Conservation (phyloP, 2,113 vertebrate species). For the Pavo muticus region DNA sequence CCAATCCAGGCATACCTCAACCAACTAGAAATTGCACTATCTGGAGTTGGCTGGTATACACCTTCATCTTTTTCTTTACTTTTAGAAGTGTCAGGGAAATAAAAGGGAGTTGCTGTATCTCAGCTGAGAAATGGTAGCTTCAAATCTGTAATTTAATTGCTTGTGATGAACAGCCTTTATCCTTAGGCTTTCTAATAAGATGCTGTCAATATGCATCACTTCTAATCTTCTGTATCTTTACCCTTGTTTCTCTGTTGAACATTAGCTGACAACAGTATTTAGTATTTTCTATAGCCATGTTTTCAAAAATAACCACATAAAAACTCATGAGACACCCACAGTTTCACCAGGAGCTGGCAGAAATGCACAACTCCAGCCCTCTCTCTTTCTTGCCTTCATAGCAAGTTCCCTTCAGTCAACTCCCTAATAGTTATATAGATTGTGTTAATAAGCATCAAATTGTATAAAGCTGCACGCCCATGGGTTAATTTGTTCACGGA, state of each 20-base stretch:
- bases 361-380: not conserved
- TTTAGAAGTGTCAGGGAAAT: not conserved
- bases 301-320: not conserved
- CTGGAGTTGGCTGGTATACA: not conserved
- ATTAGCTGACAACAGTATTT: not conserved
- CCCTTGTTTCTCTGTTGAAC: not conserved
- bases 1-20: not conserved
- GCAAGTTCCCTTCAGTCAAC: not conserved
- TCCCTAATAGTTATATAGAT: not conserved
- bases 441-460: not conserved
- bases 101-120: not conserved
- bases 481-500: slow-evolving; percentile 1
- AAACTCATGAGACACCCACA: not conserved
- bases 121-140: not conserved
- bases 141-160: slow-evolving; percentile 4
- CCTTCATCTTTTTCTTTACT: not conserved
- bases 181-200: not conserved
- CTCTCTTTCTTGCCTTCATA: slow-evolving; percentile 4
- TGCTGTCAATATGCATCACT: not conserved
- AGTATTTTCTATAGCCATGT: not conserved
- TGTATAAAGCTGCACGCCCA: not conserved
- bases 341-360: not conserved
- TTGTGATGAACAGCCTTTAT: slow-evolving; percentile 8
- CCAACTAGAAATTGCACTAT: not conserved
- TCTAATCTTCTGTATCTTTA: not conserved